A percentile compares a stretch with the other conserved stretches of the same genome.
Evolutionary conservation across 2,113 vertebrate species (phyloP).

Genomic region (Mustelus asterias): DNA sequence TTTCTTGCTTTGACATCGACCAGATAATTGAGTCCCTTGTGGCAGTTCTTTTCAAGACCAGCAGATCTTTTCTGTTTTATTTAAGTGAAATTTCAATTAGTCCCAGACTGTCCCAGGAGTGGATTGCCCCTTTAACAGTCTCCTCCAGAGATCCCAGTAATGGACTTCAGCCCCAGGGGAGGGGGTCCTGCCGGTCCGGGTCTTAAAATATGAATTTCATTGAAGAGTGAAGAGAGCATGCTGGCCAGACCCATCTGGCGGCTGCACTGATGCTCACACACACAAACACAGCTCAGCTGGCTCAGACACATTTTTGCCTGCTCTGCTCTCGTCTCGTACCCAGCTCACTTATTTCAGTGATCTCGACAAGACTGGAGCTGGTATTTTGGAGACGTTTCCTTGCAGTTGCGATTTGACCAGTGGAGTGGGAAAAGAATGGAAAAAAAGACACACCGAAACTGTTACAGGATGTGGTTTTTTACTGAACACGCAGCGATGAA

Average conservation of each 20-base stretch:
- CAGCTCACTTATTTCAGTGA: not conserved
- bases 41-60: not conserved
- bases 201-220: slow-evolving; percentile 56
- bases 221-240: slow-evolving; percentile 41
- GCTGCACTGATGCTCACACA: slow-evolving; percentile 38
- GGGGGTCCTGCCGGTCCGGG: slow-evolving; percentile 40
- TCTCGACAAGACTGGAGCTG: not conserved
- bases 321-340: not conserved
- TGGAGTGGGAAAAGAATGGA: slow-evolving; percentile 39
- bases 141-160: slow-evolving; percentile 48
- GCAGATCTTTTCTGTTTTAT: slow-evolving; percentile 30
- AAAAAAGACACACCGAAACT: slow-evolving; percentile 51
- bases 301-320: not conserved
- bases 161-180: slow-evolving; percentile 46
- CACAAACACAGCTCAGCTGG: slow-evolving; percentile 7
- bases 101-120: slow-evolving; percentile 41
- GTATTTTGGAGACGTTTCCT: not conserved
- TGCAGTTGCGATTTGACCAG: slow-evolving; percentile 9
- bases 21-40: slow-evolving; percentile 19
- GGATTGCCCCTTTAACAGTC: slow-evolving; percentile 39
- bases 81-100: slow-evolving; percentile 38
- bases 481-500: slow-evolving; percentile 63
- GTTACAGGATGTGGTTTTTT: slow-evolving; percentile 71
- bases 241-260: slow-evolving; percentile 39
- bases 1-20: slow-evolving; percentile 10